Conservation (phyloP, 2,113 vertebrate species). For the Ardeotis arabs region DNA sequence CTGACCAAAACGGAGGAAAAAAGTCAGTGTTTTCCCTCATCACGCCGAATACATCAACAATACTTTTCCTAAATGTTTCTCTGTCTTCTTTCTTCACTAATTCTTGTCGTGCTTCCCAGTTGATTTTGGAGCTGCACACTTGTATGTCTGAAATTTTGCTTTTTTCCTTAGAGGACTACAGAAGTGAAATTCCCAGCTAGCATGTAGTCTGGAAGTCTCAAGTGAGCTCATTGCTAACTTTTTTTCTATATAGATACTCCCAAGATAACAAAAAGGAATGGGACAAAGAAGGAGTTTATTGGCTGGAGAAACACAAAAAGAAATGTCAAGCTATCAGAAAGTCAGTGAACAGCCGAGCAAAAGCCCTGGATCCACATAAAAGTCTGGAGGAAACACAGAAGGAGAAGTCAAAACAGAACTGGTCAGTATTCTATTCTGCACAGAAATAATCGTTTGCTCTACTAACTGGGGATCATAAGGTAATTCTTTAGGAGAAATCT, state of each 20-base stretch:
- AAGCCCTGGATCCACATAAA: constrained; percentile 88
- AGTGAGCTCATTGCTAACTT: not conserved
- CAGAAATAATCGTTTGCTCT: not conserved
- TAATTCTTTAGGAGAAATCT: not conserved
- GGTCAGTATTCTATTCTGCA: constrained; percentile 74
- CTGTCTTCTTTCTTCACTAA: not conserved
- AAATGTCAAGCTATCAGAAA: constrained; percentile 83
- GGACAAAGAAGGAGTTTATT: constrained; percentile 77
- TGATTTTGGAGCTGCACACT: not conserved
- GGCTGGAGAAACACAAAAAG: constrained; percentile 82
- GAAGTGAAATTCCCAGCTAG: not conserved
- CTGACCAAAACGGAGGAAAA: not conserved
- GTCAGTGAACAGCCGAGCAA: constrained; percentile 83
- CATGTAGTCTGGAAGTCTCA: not conserved
- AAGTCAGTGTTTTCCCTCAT: not conserved
- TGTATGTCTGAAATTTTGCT: not conserved
- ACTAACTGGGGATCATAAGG: not conserved
- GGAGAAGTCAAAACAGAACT: constrained; percentile 82
- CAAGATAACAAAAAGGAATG: constrained; percentile 80
- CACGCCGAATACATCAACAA: not conserved
- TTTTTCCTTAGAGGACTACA: not conserved
- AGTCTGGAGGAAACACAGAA: constrained; percentile 85
- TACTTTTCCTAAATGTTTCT: not conserved
- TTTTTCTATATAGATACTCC: constrained; percentile 75
- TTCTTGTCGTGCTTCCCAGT: not conserved